Conservation (phyloP, 2,888 invertebrate species). For the Crioceris asparagi region DNA sequence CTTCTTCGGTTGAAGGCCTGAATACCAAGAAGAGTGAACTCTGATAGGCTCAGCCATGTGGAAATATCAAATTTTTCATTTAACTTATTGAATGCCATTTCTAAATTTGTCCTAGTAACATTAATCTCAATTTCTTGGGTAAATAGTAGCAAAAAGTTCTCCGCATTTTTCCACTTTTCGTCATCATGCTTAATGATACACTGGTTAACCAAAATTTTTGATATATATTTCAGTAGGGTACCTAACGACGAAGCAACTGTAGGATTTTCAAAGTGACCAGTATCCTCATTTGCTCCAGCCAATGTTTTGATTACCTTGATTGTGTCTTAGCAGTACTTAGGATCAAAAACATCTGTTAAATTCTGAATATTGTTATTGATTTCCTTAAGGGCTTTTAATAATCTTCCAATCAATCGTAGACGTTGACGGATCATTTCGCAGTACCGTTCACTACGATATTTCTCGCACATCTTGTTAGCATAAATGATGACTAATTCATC, state of each 20-base stretch:
- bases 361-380: too few relatives aligned
- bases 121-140: slow-evolving; percentile 4
- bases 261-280: slow-evolving; percentile 13
- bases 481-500: too few relatives aligned
- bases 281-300: slow-evolving; percentile 11
- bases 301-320: slow-evolving; percentile 15
- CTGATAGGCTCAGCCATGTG: slow-evolving; percentile 3
- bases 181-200: slow-evolving; percentile 4
- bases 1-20: slow-evolving; percentile 6
- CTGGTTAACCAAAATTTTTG: slow-evolving; percentile 6
- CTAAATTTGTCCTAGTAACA: slow-evolving; percentile 7
- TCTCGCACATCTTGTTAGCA: too few relatives aligned
- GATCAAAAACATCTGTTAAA: too few relatives aligned
- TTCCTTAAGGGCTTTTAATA: too few relatives aligned
- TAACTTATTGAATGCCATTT: neutral
- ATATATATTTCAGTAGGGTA: slow-evolving; percentile 15
- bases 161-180: slow-evolving; percentile 3
- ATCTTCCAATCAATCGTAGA: too few relatives aligned
- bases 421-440: too few relatives aligned
- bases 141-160: slow-evolving; percentile 7
- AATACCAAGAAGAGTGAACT: slow-evolving; percentile 3
- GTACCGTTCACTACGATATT: too few relatives aligned
- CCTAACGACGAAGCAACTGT: slow-evolving; percentile 15
- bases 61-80: too few relatives aligned
- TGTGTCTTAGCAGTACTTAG: slow-evolving; percentile 10